Evolutionary conservation across 1,140 invertebrate genomes (phyloP).

Genomic region (Eciton burchellii): DNA sequence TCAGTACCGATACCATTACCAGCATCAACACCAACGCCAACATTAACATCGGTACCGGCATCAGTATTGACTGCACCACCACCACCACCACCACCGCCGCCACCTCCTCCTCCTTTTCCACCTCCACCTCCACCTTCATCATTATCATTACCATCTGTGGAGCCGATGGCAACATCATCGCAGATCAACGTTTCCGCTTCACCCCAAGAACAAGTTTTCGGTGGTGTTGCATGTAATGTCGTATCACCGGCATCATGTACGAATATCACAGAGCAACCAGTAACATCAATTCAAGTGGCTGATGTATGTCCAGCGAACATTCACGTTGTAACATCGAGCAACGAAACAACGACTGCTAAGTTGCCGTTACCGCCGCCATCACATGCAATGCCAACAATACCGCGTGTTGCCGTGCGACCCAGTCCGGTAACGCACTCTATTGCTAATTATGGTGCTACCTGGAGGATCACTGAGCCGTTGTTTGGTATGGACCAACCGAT

Average conservation of each 20-base stretch:
- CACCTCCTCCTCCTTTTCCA: not conserved
- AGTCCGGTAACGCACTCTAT: conserved; percentile 77
- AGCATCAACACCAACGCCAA: not conserved
- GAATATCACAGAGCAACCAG: conserved; percentile 63
- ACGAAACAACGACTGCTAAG: conserved; percentile 67
- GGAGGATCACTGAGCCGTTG: conserved; percentile 79
- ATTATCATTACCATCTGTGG: conserved; percentile 55
- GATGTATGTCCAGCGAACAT: conserved; percentile 70
- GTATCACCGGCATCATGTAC: conserved; percentile 69
- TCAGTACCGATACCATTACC: not conserved
- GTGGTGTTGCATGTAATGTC: conserved; percentile 70
- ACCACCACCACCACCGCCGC: not conserved
- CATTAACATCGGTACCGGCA: not conserved
- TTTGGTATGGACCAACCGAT: conserved; percentile 79
- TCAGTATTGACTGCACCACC: not conserved
- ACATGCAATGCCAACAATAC: conserved; percentile 78
- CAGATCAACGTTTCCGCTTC: conserved; percentile 72
- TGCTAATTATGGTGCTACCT: conserved; percentile 65
- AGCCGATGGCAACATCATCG: conserved; percentile 57
- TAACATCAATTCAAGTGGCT: conserved; percentile 70
- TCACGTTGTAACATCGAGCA: conserved; percentile 23
- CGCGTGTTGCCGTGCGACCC: conserved; percentile 81
- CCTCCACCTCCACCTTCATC: not conserved
- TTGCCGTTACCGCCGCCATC: conserved; percentile 57
- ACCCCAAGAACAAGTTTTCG: conserved; percentile 70